A percentile compares a stretch with the other conserved stretches of the same genome.
Evolutionary conservation across 2,888 invertebrate species (phyloP).

Genomic region (Sepioteuthis lessoniana): DNA sequence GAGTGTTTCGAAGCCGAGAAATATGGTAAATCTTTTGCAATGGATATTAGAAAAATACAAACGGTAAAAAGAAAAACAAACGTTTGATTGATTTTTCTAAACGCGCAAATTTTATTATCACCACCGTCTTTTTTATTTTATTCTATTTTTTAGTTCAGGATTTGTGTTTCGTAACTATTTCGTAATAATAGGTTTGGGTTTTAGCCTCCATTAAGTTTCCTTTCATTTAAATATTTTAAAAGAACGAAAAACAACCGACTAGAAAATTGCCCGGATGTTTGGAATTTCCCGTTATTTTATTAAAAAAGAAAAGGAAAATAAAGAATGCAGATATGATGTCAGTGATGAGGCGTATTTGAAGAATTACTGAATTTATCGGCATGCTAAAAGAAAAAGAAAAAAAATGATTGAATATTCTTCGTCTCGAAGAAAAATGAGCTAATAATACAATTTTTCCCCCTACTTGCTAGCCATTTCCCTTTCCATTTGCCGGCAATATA

Average conservation of each 20-base stretch:
- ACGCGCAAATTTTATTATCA: too few relatives aligned
- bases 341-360: not conserved
- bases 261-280: not conserved
- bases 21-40: too few relatives aligned
- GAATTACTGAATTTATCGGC: conserved; percentile 8
- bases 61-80: too few relatives aligned
- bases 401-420: not conserved
- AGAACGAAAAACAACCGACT: not conserved
- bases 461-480: not conserved
- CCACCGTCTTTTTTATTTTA: too few relatives aligned
- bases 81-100: too few relatives aligned
- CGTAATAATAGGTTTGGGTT: not conserved
- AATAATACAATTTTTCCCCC: not conserved
- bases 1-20: too few relatives aligned
- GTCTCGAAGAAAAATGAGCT: conserved; percentile 6
- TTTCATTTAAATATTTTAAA: not conserved
- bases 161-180: not conserved
- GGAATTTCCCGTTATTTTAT: not conserved
- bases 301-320: not conserved
- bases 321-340: not conserved
- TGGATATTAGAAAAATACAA: too few relatives aligned
- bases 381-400: not conserved
- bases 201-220: not conserved
- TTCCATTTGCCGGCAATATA: conserved; percentile 16
- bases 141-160: not conserved